phyloP scores from a whole-genome alignment of 2,113 vertebrate species.

The Xiphias gladius region DNA sequence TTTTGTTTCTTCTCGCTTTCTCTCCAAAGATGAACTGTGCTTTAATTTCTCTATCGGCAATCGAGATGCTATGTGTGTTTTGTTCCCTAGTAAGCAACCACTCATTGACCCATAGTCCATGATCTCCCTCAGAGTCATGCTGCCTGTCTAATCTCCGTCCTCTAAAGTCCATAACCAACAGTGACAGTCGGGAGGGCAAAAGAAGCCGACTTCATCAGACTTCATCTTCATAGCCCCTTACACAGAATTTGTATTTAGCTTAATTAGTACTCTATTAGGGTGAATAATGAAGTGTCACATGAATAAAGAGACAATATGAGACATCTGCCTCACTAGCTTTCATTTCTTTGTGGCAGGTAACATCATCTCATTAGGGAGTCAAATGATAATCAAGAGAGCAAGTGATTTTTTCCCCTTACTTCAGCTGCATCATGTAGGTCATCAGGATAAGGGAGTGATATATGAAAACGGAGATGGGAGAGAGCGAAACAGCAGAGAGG shows the following conservation, averaged over 20 bases:
- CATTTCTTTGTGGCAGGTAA: constrained; percentile 50
- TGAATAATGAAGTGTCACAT: constrained; percentile 68
- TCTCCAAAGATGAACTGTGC: constrained; percentile 12
- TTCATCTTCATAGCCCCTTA: constrained; percentile 27
- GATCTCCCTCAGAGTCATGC: neutral
- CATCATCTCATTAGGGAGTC: constrained; percentile 57
- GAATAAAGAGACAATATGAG: constrained; percentile 63
- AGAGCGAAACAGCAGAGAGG: constrained; percentile 5
- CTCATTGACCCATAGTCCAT: neutral
- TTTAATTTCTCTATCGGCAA: constrained; percentile 38
- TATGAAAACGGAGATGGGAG: neutral
- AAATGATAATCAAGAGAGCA: constrained; percentile 44
- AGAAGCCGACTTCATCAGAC: constrained; percentile 17
- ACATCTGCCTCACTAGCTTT: constrained; percentile 61
- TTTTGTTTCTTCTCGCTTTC: constrained; percentile 3
- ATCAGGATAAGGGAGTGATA: constrained; percentile 21
- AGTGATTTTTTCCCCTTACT: constrained; percentile 6
- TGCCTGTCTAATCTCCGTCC: constrained; percentile 6
- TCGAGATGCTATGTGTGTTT: constrained; percentile 2
- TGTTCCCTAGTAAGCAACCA: neutral
- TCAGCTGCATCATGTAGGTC: constrained; percentile 37
- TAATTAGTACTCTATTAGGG: constrained; percentile 60
- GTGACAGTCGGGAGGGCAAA: constrained; percentile 10
- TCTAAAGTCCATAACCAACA: constrained; percentile 12
- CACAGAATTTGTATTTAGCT: constrained; percentile 63